These are phyloP conservation scores for Hybognathus amarus DNA, from an alignment of 2,797 vertebrate genomes.

Conservation along the genomic window DNA sequence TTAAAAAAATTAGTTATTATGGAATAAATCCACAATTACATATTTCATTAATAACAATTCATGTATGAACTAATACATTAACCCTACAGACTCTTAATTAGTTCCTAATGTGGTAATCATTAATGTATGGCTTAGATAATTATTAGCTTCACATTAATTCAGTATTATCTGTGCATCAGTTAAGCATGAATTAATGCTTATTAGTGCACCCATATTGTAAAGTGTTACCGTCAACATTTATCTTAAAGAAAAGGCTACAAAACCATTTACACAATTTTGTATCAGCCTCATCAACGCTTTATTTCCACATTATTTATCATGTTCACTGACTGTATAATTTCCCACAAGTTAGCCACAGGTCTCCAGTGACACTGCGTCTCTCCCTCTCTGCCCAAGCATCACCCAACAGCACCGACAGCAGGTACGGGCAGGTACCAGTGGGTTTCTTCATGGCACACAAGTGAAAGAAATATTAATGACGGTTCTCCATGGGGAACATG, in stretches of 20 bases:
- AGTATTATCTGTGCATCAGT: too few relatives aligned
- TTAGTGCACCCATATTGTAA: too few relatives aligned
- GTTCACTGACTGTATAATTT: not conserved
- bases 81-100: too few relatives aligned
- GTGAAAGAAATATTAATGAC: conserved; percentile 40
- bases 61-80: too few relatives aligned
- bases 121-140: too few relatives aligned
- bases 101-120: too few relatives aligned
- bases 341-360: not conserved
- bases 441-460: conserved; percentile 5
- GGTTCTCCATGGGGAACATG: conserved; percentile 4
- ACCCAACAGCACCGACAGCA: conserved; percentile 11
- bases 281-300: not conserved
- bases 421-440: conserved; percentile 6
- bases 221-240: too few relatives aligned
- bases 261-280: not conserved
- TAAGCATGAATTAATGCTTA: too few relatives aligned
- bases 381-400: conserved; percentile 15
- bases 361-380: not conserved
- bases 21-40: too few relatives aligned
- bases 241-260: not conserved
- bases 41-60: too few relatives aligned
- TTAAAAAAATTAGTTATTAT: too few relatives aligned
- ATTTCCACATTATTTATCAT: conserved; percentile 14
- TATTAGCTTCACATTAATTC: too few relatives aligned